Base-by-base conservation (phyloP, 2,888 invertebrate genomes). In the Macaria notata region DNA sequence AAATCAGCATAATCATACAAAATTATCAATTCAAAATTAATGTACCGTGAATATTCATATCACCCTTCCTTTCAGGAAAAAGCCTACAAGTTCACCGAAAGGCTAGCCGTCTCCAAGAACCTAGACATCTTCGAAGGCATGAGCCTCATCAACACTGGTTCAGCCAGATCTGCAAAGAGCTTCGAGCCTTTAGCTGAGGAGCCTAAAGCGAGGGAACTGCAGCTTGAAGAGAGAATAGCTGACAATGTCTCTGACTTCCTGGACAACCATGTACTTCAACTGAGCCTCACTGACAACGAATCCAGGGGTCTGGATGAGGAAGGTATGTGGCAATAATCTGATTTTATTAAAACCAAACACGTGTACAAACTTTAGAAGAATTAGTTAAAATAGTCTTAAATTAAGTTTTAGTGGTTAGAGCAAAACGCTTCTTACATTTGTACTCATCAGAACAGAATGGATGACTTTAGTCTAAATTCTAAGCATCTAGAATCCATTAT, bases 81-180 rank as follows among this genome's bases (percentile, higher is more conserved):
- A 69, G 93, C 94, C 6, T 75, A 93, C 30, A 93, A 92, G 68
- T 91, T 92, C 66, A 92, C 94, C 43, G 94, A 94, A 68, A 84
- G 84, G 45, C 84, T 94, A 5, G 92, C 94, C 0, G 88, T 92
- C 50, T 80, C 92, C 43, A 84, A 93, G 67, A 92, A 92, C 59
- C 67, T 94, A 36, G 89, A 88, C 46, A 72, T 91, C 54, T 86
- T 86, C 55, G 93, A 92, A 50, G 93, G 93, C 9, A 84, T 94
- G 76, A 88, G 73, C 58, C 79, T 85, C 64, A 83, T 85, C 55
- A 92, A 93, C 69, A 93, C 92, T 4, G 87, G 92, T 65, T 83
- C 93, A 71, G 86, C 88, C 38, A 75, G 91, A 3, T 89, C 91
- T 9, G 84, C 90, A 33, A 79, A 91, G 4, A 90, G 89, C 73